A percentile compares a stretch with the other conserved stretches of the same genome.
These are phyloP conservation scores for Champsocephalus gunnari DNA, from an alignment of 2,797 vertebrate species.

Conservation along the genomic window DNA sequence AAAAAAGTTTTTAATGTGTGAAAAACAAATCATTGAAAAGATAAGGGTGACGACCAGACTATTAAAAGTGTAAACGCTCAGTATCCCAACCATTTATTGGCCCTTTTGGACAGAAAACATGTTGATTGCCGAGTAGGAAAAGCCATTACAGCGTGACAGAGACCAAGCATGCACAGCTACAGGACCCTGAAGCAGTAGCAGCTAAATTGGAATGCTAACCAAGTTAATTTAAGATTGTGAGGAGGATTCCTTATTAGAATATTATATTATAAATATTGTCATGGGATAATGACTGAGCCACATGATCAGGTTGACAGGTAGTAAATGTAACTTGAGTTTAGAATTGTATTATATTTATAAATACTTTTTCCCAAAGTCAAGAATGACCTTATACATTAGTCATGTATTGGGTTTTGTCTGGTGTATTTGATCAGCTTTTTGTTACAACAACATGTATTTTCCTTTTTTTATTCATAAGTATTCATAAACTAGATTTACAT, in stretches of 20 bases:
- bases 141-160: constrained; percentile 4
- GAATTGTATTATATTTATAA: background rate
- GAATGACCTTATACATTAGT: background rate
- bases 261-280: background rate
- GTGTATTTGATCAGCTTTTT: background rate
- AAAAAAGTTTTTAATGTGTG: background rate
- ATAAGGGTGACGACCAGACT: no score
- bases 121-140: background rate
- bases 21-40: background rate
- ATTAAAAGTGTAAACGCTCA: background rate
- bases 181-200: background rate
- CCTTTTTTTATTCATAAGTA: no score
- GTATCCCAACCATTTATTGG: background rate
- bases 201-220: background rate
- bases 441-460: no score
- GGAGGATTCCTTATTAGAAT: background rate
- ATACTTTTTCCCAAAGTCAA: background rate
- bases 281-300: background rate
- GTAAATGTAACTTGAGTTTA: background rate
- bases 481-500: background rate
- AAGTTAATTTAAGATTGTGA: background rate
- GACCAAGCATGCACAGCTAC: background rate
- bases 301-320: background rate
- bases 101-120: background rate
- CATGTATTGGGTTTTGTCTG: background rate